Evolutionary conservation across 2,888 invertebrate genomes (phyloP).

Genomic region (Globia sparganii): DNA sequence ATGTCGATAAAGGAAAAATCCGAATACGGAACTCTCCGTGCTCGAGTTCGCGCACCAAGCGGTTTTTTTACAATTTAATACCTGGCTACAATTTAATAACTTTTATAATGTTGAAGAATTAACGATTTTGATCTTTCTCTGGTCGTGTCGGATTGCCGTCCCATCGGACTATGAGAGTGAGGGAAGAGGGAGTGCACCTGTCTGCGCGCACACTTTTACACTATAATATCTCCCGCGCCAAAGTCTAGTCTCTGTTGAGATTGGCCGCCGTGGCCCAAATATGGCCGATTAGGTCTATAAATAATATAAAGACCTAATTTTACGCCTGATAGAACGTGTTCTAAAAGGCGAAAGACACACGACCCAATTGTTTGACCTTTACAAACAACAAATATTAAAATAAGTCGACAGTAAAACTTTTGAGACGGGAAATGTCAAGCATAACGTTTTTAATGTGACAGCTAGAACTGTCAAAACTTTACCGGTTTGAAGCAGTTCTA

Average conservation of each 20-base stretch:
- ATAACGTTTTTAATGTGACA: slow-evolving; percentile 9
- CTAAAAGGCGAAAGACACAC: not conserved
- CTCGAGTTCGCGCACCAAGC: no score
- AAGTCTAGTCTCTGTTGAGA: no score
- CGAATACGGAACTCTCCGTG: no score
- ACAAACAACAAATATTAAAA: not conserved
- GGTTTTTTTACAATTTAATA: slow-evolving; percentile 4
- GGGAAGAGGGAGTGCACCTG: no score
- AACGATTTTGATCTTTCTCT: not conserved
- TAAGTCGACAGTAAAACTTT: not conserved
- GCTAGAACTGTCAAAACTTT: slow-evolving; percentile 26
- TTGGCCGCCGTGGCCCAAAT: no score
- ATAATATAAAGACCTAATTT: not conserved
- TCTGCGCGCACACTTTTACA: no score
- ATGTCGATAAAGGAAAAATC: no score
- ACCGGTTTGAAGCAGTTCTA: not conserved
- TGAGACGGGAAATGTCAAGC: no score
- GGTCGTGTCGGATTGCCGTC: no score
- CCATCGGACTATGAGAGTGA: no score
- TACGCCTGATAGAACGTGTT: not conserved
- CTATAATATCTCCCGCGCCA: no score
- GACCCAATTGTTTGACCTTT: not conserved
- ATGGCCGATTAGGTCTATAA: no score
- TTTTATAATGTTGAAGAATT: slow-evolving; percentile 8
- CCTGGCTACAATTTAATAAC: not conserved